Evolutionary conservation across 2,888 invertebrate species (phyloP).

Genomic region (Latheticus oryzae): DNA sequence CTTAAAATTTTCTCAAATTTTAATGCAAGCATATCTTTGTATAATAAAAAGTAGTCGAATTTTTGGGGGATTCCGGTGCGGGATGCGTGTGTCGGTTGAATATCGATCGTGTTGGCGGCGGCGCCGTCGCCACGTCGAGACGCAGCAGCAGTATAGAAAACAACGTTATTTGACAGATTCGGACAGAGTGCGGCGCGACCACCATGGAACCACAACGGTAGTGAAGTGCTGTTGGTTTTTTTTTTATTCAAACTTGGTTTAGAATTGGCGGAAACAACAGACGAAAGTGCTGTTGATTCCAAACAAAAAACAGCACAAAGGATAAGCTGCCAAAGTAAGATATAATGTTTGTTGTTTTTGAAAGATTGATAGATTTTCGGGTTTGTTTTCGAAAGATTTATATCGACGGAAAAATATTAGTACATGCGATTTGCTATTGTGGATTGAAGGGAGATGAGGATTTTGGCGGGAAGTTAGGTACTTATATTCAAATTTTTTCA

Average conservation of each 20-base stretch:
- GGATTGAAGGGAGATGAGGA: no score
- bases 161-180: constrained; percentile 52
- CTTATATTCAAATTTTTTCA: no score
- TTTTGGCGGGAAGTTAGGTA: no score
- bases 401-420: no score
- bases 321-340: constrained; percentile 37
- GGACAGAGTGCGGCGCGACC: constrained; percentile 52
- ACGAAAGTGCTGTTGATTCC: constrained; percentile 20
- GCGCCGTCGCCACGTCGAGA: constrained; percentile 49
- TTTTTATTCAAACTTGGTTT: constrained; percentile 15
- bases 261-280: constrained; percentile 19
- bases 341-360: constrained; percentile 25
- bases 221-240: constrained; percentile 37
- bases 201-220: constrained; percentile 44
- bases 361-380: constrained; percentile 9
- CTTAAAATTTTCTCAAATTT: not conserved
- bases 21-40: constrained; percentile 49
- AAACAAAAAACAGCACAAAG: constrained; percentile 7
- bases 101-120: constrained; percentile 59
- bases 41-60: constrained; percentile 44
- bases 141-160: constrained; percentile 52
- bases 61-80: constrained; percentile 53
- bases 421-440: no score
- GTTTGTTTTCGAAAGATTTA: constrained; percentile 21
- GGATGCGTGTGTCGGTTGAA: constrained; percentile 56